Percentiles rank a stretch among this genome's conserved stretches.
Evolutionary conservation across 2,797 vertebrate species (phyloP).

Genomic region (Mallotus villosus): DNA sequence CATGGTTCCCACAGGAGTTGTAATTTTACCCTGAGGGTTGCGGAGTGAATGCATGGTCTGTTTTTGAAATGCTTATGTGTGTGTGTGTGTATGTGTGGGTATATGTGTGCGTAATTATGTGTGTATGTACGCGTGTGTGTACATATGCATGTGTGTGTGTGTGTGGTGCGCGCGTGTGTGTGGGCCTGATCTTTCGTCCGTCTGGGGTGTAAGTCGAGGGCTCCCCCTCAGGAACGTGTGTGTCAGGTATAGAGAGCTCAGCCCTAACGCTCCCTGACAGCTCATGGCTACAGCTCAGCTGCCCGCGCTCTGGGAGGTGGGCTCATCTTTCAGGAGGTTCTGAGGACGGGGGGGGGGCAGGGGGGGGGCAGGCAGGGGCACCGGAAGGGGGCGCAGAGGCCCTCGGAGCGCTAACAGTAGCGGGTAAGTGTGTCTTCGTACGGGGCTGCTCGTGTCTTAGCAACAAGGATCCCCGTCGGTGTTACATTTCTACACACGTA

Average conservation of each 20-base stretch:
- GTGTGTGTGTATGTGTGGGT: conserved; percentile 17
- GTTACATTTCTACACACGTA: conserved; percentile 64
- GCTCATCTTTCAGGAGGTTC: conserved; percentile 45
- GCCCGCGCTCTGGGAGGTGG: conserved; percentile 44
- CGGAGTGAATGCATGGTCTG: conserved; percentile 41
- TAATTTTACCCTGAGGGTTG: conserved; percentile 34
- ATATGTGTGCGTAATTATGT: conserved; percentile 15
- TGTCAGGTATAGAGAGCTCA: conserved; percentile 32
- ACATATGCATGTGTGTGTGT: not conserved
- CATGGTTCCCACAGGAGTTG: conserved; percentile 47
- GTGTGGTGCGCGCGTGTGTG: conserved; percentile 33
- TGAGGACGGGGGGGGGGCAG: conserved; percentile 27
- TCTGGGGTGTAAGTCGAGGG: conserved; percentile 29
- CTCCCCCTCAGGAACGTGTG: conserved; percentile 33
- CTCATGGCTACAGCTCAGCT: conserved; percentile 61
- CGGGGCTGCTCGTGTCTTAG: conserved; percentile 17
- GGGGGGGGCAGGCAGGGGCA: conserved; percentile 8
- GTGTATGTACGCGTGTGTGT: conserved; percentile 26
- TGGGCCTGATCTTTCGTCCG: conserved; percentile 44
- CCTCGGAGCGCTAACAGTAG: conserved; percentile 55
- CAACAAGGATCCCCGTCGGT: conserved; percentile 37
- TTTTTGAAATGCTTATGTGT: conserved; percentile 21
- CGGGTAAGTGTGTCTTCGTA: conserved; percentile 25
- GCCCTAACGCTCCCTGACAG: conserved; percentile 64
- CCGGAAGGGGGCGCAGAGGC: conserved; percentile 18